Evolutionary conservation across 2,888 invertebrate species (phyloP).

Genomic region (Amorpha juglandis): DNA sequence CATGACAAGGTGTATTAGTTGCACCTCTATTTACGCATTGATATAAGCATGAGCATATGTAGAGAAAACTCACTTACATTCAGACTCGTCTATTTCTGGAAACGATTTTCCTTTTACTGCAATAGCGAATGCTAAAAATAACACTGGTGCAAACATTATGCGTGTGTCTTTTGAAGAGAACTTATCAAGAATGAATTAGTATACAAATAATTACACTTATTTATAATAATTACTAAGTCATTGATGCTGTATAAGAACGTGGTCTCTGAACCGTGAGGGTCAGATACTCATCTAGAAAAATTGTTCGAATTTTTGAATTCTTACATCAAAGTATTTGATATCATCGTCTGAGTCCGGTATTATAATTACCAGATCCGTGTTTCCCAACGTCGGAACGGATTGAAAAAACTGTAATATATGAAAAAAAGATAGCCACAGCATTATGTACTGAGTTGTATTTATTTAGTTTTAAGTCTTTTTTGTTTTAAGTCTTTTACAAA

Average conservation of each 20-base stretch:
- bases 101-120: background rate
- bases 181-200: background rate
- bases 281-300: background rate
- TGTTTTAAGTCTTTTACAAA: no score
- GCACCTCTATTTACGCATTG: no score
- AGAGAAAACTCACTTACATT: background rate
- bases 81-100: slow-evolving; percentile 1
- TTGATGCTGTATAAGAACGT: background rate
- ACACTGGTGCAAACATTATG: background rate
- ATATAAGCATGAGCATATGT: no score
- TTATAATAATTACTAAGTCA: background rate
- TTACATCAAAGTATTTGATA: no score
- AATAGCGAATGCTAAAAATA: background rate
- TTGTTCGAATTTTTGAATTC: background rate
- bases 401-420: no score
- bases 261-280: background rate
- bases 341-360: no score
- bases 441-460: no score
- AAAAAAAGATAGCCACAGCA: no score
- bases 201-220: background rate
- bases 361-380: no score
- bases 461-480: no score
- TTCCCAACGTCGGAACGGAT: no score
- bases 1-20: no score
- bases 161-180: background rate